Conservation (phyloP, 2,888 invertebrate species). For the Drosophila sordidapex region DNA sequence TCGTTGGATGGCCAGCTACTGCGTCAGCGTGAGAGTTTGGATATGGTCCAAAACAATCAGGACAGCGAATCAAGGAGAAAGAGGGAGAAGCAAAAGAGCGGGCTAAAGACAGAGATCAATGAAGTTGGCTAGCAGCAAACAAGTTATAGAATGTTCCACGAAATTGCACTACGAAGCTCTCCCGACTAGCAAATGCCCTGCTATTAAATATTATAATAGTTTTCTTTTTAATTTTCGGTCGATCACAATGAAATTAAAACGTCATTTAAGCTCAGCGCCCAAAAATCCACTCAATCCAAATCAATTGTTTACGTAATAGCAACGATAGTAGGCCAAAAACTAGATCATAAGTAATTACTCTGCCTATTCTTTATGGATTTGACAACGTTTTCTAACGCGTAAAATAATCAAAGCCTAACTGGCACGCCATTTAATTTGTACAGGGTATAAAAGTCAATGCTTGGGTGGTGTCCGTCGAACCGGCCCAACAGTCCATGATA, state of each 20-base stretch:
- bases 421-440: too few relatives aligned
- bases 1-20: conserved; percentile 29
- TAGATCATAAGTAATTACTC: background rate
- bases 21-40: conserved; percentile 66
- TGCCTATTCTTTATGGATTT: background rate
- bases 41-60: conserved; percentile 42
- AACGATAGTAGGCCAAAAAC: background rate
- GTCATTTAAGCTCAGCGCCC: background rate
- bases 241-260: background rate
- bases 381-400: background rate
- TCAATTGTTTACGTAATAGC: too few relatives aligned
- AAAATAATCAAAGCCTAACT: background rate
- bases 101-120: background rate
- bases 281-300: background rate
- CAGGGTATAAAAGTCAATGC: conserved; percentile 18
- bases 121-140: background rate
- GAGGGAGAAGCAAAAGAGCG: background rate
- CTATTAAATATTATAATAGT: background rate
- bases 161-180: background rate
- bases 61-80: background rate
- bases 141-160: background rate
- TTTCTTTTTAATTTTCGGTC: background rate
- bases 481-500: conserved; percentile 35
- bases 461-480: conserved; percentile 50
- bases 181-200: background rate